Conservation (phyloP, 2,888 invertebrate species). For the Dasysyrphus tricinctus region DNA sequence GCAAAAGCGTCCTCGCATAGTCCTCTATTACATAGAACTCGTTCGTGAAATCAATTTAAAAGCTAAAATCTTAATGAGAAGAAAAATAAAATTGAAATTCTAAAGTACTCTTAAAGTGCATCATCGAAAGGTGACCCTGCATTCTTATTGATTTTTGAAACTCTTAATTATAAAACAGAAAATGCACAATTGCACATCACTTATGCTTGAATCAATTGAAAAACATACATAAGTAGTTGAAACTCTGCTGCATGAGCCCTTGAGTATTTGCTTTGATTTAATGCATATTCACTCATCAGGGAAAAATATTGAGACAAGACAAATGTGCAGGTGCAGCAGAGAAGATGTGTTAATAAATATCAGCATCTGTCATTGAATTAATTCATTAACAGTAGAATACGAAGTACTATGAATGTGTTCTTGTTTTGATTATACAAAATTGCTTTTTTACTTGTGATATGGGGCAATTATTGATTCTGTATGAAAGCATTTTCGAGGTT, state of each 20-base stretch:
- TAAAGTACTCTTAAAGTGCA: slow-evolving; percentile 1
- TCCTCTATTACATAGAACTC: background rate
- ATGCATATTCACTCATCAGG: background rate
- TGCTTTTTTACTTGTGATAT: too few relatives aligned
- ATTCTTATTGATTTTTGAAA: slow-evolving; percentile 23
- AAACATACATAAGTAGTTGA: background rate
- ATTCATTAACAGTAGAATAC: background rate
- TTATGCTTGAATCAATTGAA: background rate
- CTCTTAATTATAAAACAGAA: slow-evolving; percentile 11
- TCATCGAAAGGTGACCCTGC: slow-evolving; percentile 5
- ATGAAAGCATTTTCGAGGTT: too few relatives aligned
- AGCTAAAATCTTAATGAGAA: slow-evolving; percentile 20
- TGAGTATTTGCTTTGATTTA: background rate
- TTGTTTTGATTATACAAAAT: too few relatives aligned
- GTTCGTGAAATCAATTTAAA: background rate
- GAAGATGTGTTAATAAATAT: too few relatives aligned
- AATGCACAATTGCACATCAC: background rate
- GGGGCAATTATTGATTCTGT: too few relatives aligned
- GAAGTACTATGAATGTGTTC: too few relatives aligned
- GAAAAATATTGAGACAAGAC: background rate
- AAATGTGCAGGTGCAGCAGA: too few relatives aligned
- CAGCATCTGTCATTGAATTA: background rate
- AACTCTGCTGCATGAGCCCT: background rate
- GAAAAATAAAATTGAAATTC: slow-evolving; percentile 3
- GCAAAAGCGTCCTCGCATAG: background rate